Evolutionary conservation across 2,888 invertebrate species (phyloP).

Genomic region (Gonocerus acuteangulatus): DNA sequence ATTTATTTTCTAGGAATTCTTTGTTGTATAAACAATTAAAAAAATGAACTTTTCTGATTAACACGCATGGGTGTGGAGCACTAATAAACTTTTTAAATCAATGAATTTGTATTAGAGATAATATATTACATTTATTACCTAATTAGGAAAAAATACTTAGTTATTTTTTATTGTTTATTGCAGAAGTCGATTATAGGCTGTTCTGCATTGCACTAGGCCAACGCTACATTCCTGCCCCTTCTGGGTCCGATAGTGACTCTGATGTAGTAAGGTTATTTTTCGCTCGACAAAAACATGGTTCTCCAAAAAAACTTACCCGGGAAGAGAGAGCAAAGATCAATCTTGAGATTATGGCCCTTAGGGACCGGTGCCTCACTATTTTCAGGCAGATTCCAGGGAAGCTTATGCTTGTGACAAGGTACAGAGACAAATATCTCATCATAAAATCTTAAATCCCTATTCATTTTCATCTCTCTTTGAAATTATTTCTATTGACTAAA

Average conservation of each 20-base stretch:
- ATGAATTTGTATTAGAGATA: too few species aligned
- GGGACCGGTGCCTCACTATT: slow-evolving; percentile 40
- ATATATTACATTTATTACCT: too few species aligned
- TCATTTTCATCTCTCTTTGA: too few species aligned
- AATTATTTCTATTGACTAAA: too few species aligned
- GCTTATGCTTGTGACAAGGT: slow-evolving; percentile 39
- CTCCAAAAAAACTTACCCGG: slow-evolving; percentile 36
- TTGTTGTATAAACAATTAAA: too few species aligned
- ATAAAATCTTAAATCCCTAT: too few species aligned
- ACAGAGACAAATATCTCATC: slow-evolving; percentile 11
- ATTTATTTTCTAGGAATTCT: too few species aligned
- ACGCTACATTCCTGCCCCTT: slow-evolving; percentile 40
- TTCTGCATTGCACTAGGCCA: slow-evolving; percentile 43
- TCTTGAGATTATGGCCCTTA: slow-evolving; percentile 38
- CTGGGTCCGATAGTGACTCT: slow-evolving; percentile 31
- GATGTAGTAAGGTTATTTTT: slow-evolving; percentile 37
- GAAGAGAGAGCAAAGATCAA: slow-evolving; percentile 40
- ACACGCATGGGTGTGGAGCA: too few species aligned
- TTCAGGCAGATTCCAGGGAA: slow-evolving; percentile 41
- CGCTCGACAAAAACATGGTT: slow-evolving; percentile 31
- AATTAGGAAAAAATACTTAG: background rate
- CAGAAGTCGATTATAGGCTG: slow-evolving; percentile 41
- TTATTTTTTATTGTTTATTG: slow-evolving; percentile 19
- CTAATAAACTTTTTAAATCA: too few species aligned
- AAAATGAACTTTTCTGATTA: too few species aligned